A percentile compares a stretch with the other conserved stretches of the same genome.
Evolutionary conservation across 2,113 vertebrate genomes (phyloP).

Genomic region (Theristicus caerulescens): DNA sequence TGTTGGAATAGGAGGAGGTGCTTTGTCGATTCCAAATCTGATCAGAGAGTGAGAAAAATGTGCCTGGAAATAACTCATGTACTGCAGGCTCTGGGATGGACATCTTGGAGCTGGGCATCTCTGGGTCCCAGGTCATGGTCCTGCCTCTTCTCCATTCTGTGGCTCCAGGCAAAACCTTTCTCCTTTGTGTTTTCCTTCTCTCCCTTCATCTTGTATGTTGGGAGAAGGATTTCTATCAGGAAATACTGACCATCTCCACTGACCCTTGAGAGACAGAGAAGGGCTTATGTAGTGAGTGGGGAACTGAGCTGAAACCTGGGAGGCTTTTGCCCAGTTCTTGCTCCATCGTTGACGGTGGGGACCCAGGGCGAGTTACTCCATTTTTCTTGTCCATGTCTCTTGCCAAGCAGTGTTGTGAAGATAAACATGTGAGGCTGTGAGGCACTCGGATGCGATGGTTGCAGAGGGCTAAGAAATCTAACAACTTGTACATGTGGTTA

Average conservation of each 20-base stretch:
- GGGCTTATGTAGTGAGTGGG: not conserved
- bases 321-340: not conserved
- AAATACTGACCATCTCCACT: not conserved
- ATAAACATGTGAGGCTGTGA: not conserved
- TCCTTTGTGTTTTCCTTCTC: not conserved
- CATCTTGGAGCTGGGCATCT: not conserved
- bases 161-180: not conserved
- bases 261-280: not conserved
- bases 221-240: not conserved
- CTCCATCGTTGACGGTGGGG: not conserved
- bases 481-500: not conserved
- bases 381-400: not conserved
- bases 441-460: not conserved
- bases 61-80: not conserved
- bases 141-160: not conserved
- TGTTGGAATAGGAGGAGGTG: not conserved
- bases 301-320: not conserved
- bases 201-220: not conserved
- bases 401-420: not conserved
- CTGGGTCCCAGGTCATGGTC: not conserved
- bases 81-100: not conserved
- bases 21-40: not conserved
- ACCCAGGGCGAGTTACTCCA: not conserved
- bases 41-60: not conserved
- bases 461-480: not conserved